phyloP scores from a whole-genome alignment of 1,140 invertebrate species.

The Polypedilum vanderplanki region DNA sequence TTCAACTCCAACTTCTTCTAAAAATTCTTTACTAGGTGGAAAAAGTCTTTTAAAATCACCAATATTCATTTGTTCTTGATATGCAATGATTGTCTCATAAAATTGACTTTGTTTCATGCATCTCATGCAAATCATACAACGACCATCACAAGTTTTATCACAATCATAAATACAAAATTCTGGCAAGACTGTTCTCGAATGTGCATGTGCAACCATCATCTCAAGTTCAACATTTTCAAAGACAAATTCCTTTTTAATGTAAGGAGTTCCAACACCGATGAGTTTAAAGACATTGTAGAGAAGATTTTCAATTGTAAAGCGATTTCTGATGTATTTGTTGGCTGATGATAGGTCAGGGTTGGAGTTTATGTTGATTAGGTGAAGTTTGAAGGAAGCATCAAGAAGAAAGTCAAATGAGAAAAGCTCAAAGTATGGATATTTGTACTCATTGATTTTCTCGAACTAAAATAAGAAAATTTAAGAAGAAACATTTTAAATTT shows the following conservation, averaged over 20 bases:
- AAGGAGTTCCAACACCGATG: background rate
- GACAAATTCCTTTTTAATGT: background rate
- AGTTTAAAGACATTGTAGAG: background rate
- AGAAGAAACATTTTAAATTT: no score
- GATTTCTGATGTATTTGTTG: background rate
- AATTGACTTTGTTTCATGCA: constrained; percentile 18
- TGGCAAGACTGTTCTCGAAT: background rate
- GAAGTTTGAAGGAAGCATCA: background rate
- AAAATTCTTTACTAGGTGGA: background rate
- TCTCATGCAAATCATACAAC: background rate
- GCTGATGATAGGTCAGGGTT: background rate
- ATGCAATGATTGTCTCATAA: background rate
- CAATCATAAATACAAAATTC: constrained; percentile 8
- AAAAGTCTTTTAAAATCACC: background rate
- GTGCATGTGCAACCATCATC: background rate
- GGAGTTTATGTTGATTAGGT: background rate
- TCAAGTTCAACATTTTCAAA: background rate
- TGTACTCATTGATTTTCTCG: background rate
- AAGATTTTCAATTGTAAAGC: background rate
- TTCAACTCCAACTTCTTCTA: background rate
- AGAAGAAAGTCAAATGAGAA: background rate
- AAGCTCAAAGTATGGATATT: background rate
- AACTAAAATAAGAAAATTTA: background rate
- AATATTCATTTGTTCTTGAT: background rate
- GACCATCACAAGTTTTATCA: background rate